Evolutionary conservation across 2,797 vertebrate species (phyloP).

Genomic region (Australoheros facetus): DNA sequence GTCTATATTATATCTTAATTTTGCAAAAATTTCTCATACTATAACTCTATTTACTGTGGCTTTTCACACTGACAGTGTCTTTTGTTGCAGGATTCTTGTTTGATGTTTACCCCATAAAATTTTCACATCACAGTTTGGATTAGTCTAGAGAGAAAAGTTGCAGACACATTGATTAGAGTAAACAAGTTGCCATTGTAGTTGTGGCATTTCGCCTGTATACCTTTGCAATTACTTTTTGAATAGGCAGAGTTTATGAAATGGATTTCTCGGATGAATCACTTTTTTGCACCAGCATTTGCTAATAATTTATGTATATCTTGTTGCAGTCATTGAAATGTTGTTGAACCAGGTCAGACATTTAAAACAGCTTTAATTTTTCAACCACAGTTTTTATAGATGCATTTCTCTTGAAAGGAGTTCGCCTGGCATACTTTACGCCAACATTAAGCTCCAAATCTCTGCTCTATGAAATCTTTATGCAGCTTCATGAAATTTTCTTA

Average conservation of each 20-base stretch:
- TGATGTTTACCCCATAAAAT: not conserved
- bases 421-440: not conserved
- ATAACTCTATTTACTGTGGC: not conserved
- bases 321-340: not conserved
- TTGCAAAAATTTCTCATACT: not conserved
- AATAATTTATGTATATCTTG: not conserved
- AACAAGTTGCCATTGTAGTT: conserved; percentile 11
- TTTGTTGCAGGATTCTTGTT: not conserved
- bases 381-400: not conserved
- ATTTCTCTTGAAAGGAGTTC: not conserved
- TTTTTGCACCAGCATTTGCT: conserved; percentile 2
- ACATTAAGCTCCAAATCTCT: not conserved
- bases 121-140: conserved; percentile 7
- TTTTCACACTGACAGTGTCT: not conserved
- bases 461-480: conserved; percentile 15
- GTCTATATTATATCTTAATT: not conserved
- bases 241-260: not conserved
- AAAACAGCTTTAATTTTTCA: not conserved
- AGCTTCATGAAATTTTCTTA: conserved; percentile 8
- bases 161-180: conserved; percentile 4
- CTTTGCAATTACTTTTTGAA: not conserved
- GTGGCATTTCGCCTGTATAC: conserved; percentile 9
- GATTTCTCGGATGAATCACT: not conserved
- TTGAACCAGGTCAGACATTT: not conserved
- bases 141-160: too few species aligned